Evolutionary conservation across 2,113 vertebrate genomes (phyloP).

Genomic region (Psittacus erithacus): DNA sequence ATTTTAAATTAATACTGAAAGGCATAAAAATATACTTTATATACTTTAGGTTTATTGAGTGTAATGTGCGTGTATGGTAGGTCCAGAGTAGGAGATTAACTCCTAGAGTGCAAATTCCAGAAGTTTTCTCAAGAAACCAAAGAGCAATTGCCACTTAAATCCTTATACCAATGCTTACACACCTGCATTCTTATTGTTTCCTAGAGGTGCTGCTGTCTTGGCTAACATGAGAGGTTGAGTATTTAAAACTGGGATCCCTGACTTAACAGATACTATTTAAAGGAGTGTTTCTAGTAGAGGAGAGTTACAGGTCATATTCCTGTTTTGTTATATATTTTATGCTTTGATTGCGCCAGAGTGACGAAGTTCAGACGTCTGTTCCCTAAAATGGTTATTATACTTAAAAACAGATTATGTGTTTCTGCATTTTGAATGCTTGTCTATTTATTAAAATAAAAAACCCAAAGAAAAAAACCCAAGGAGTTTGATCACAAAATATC

Average conservation of each 20-base stretch:
- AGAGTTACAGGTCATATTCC: not conserved
- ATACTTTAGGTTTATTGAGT: not conserved
- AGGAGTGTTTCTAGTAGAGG: not conserved
- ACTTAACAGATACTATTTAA: not conserved
- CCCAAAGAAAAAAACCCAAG: rapidly evolving
- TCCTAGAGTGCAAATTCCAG: not conserved
- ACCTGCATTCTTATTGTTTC: not conserved
- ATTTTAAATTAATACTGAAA: not conserved
- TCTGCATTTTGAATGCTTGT: not conserved
- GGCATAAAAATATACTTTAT: not conserved
- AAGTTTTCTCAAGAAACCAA: not conserved
- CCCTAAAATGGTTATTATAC: not conserved
- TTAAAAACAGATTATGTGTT: not conserved
- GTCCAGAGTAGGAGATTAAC: not conserved
- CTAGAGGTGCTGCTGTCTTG: not conserved
- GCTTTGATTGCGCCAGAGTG: not conserved
- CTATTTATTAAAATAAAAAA: not conserved
- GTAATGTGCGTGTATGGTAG: not conserved
- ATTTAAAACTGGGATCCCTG: not conserved
- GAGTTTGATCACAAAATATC: not conserved
- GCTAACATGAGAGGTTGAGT: not conserved
- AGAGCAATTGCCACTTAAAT: not conserved
- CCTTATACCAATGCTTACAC: not conserved
- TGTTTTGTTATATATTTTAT: not conserved
- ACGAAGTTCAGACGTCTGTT: not conserved